A percentile compares a stretch with the other conserved stretches of the same genome.
These are phyloP conservation scores for Pogona vitticeps DNA, from an alignment of 2,113 vertebrate genomes.

Conservation along the genomic window DNA sequence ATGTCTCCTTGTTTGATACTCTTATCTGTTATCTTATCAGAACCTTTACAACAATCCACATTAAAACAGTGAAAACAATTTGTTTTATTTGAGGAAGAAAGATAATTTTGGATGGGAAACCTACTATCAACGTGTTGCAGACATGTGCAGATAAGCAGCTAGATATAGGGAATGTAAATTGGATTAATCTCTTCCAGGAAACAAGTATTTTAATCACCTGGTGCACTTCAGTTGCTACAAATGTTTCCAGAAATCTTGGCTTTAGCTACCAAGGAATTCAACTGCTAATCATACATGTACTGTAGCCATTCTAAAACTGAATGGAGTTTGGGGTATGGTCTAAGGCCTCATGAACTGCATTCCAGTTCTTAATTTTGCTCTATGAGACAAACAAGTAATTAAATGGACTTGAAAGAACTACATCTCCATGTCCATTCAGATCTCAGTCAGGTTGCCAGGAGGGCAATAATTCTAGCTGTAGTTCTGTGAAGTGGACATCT, in stretches of 20 bases:
- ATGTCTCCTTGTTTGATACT: too few relatives aligned
- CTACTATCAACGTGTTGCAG: neutral
- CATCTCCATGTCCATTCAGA: neutral
- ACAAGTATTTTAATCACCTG: conserved; percentile 16
- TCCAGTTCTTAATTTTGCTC: neutral
- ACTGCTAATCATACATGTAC: neutral
- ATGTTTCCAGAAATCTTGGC: neutral
- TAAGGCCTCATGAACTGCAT: neutral
- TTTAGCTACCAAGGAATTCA: neutral
- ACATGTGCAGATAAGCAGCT: neutral
- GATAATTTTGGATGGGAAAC: neutral
- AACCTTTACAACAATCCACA: neutral
- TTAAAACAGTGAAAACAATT: neutral
- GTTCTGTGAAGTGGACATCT: neutral
- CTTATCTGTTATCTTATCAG: too few relatives aligned
- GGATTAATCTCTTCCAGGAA: conserved; percentile 8
- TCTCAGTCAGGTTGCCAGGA: conserved; percentile 2
- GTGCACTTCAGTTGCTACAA: neutral
- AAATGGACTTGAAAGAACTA: neutral
- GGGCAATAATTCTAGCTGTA: neutral
- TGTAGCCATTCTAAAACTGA: neutral
- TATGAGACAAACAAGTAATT: neutral
- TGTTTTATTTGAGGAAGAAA: neutral
- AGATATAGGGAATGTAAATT: neutral
- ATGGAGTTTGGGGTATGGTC: neutral